Percentiles rank a stretch among this genome's conserved stretches.
Conservation (phyloP, 2,113 vertebrate species). For the Thymallus thymallus region DNA sequence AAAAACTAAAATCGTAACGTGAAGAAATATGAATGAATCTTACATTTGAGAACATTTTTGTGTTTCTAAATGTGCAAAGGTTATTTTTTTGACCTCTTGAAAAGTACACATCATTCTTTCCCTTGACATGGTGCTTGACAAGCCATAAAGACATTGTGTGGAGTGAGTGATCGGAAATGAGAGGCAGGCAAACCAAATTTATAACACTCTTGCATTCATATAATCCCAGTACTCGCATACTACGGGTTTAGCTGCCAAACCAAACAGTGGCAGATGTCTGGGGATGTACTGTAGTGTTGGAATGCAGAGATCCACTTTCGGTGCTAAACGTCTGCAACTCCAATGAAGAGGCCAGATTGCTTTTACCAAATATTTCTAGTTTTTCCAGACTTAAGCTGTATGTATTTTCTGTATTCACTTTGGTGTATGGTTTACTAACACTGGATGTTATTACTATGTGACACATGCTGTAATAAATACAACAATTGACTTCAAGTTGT, state of each 20-base stretch:
- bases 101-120: neutral
- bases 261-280: neutral
- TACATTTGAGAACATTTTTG: no score
- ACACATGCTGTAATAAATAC: constrained; percentile 20
- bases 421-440: constrained; percentile 19
- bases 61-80: neutral
- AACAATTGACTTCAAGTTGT: no score
- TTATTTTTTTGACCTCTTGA: neutral
- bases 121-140: neutral
- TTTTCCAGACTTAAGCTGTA: neutral
- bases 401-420: neutral
- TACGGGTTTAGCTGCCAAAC: neutral
- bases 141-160: neutral
- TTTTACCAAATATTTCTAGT: neutral
- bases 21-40: neutral
- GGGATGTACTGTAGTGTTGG: neutral
- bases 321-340: neutral
- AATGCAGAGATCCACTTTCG: neutral
- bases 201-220: neutral
- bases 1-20: neutral
- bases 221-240: neutral
- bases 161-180: neutral
- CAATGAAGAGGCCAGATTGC: neutral
- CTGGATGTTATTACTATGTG: constrained; percentile 1
- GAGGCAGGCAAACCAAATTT: constrained; percentile 3